Conservation (phyloP, 2,797 vertebrate species). For the Lepilemur ruficaudatus region DNA sequence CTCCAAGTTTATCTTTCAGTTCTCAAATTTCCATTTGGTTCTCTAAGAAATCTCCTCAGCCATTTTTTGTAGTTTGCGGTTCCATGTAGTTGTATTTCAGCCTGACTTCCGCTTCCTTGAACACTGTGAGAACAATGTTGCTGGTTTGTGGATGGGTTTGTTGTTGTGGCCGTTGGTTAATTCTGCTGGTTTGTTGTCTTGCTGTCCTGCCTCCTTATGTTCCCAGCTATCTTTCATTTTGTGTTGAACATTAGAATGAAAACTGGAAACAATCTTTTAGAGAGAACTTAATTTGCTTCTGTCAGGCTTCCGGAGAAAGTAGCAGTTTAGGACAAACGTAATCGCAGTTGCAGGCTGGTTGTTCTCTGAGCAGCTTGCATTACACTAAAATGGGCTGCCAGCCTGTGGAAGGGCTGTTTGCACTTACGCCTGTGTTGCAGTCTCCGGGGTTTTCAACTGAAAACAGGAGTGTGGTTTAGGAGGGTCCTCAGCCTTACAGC, state of each 20-base stretch:
- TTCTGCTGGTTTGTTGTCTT: neutral
- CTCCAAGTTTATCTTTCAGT: neutral
- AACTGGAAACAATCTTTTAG: neutral
- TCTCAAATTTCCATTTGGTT: neutral
- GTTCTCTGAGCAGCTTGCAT: neutral
- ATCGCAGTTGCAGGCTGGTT: neutral
- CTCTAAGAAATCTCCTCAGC: neutral
- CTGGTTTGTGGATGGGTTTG: neutral
- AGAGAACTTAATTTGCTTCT: neutral
- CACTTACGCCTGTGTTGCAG: neutral
- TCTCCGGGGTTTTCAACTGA: neutral
- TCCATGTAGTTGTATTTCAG: neutral
- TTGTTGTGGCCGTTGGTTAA: neutral
- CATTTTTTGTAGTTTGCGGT: neutral
- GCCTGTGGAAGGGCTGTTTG: fast-evolving
- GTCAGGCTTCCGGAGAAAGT: neutral
- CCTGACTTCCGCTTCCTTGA: neutral
- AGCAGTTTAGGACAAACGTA: neutral
- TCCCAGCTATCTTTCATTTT: neutral
- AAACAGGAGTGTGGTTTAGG: neutral
- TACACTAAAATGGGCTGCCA: neutral
- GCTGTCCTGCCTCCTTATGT: neutral
- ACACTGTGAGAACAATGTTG: fast-evolving
- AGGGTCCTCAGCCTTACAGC: neutral
- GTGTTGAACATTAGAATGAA: neutral